Conservation (phyloP, 2,797 vertebrate genomes). For the Naso thynnoides region DNA sequence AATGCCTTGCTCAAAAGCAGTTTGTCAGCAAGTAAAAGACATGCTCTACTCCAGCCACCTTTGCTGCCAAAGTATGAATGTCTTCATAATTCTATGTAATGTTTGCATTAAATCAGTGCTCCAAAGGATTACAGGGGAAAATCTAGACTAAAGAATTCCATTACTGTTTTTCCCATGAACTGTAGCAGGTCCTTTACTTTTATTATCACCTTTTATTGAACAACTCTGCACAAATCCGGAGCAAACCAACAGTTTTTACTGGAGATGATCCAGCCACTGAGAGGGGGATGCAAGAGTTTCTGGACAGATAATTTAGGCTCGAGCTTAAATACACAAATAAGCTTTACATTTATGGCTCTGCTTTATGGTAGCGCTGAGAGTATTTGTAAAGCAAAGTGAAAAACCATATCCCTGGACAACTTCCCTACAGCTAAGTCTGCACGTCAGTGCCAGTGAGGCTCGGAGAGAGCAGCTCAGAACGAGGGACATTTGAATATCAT, state of each 20-base stretch:
- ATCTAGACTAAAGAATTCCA: conserved; percentile 22
- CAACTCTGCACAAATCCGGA: conserved; percentile 33
- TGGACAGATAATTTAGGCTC: conserved; percentile 36
- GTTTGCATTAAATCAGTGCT: conserved; percentile 25
- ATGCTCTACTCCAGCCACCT: neutral
- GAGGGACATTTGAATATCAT: conserved; percentile 24
- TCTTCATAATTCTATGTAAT: conserved; percentile 41
- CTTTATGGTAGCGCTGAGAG: conserved; percentile 49
- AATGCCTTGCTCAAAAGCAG: conserved; percentile 15
- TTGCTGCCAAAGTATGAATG: conserved; percentile 15
- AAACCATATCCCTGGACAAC: conserved; percentile 34
- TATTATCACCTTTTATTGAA: conserved; percentile 57
- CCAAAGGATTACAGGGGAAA: conserved; percentile 21
- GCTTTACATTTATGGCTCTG: conserved; percentile 46
- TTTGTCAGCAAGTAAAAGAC: neutral
- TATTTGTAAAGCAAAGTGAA: conserved; percentile 36
- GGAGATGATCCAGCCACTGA: conserved; percentile 40
- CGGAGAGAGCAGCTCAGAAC: conserved; percentile 7
- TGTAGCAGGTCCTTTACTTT: conserved; percentile 25
- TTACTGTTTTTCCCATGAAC: conserved; percentile 49
- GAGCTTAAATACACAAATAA: conserved; percentile 40
- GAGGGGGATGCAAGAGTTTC: conserved; percentile 3
- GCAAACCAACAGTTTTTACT: conserved; percentile 32
- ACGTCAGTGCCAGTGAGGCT: neutral
- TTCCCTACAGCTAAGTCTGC: neutral